Evolutionary conservation across 2,888 invertebrate genomes (phyloP), one percentile per base, ranked within the genome.

Genomic region (Agelastica alni): DNA sequence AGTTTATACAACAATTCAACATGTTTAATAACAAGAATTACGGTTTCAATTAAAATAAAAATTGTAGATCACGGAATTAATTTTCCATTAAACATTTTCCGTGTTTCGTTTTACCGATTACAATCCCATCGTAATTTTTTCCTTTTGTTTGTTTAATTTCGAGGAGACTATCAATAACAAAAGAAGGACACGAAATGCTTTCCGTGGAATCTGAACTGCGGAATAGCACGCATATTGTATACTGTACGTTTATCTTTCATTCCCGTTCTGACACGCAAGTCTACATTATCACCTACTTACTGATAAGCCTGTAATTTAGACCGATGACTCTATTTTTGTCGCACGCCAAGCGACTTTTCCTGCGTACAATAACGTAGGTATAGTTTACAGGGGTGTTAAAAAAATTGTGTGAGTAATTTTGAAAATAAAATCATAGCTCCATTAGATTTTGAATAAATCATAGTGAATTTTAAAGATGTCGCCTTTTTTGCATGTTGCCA

Each of bases 271-370:
- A 61, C 65, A 66, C 65, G 65, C 64, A 48, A 64, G 53, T 56
- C 39, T 52, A 53, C 52, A 60, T 66, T 66, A 66, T 66, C 64
- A 64, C 64, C 63, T 62, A 61, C 62, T 65, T 58, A 54, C 54
- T 59, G 62, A 63, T 62, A 61, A 61, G 58, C 44, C 45, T 43
- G 58, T 59, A 59, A 62, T 63, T 56, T 53, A 49, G 54, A 56
- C 51, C 58, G 64, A 65, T 63, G 62, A 62, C 64, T 65, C 52
- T 56, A 64, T 65, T 64, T 61, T 58, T 64, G 44, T 37, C 42
- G 34, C 45, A 53, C 53, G 53, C 53, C 9, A 53, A 37, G 12
- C 9, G 26, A 22, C 18, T 16, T 7, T 16, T n/a, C n/a, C n/a
- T n/a, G n/a, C n/a, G n/a, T n/a, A n/a, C n/a, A n/a, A n/a, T n/a